Conservation (phyloP, 2,888 invertebrate species). For the Bruchidius siliquastri region DNA sequence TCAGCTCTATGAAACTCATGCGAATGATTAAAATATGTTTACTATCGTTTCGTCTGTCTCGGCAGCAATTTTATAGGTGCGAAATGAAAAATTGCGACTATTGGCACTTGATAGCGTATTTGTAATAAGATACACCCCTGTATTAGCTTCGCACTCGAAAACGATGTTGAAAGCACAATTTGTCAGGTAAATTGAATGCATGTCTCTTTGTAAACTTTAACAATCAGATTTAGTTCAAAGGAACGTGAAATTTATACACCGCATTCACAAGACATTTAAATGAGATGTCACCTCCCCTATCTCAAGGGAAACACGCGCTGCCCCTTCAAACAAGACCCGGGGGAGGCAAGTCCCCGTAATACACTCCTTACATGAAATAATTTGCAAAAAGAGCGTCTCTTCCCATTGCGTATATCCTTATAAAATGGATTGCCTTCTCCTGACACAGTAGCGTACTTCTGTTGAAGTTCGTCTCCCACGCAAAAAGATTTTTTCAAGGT, state of each 20-base stretch:
- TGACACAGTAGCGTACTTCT: not conserved
- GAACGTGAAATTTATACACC: not conserved
- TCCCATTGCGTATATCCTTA: not conserved
- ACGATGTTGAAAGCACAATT: not conserved
- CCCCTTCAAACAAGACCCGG: not conserved
- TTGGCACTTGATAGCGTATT: too few relatives aligned
- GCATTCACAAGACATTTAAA: not conserved
- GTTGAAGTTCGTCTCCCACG: too few relatives aligned
- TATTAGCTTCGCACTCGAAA: not conserved
- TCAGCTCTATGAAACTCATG: too few relatives aligned
- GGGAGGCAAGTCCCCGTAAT: not conserved
- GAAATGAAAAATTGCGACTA: too few relatives aligned
- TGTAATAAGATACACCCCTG: not conserved
- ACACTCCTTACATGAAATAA: not conserved
- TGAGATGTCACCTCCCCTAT: not conserved
- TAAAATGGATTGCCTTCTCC: not conserved
- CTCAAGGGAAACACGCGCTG: not conserved
- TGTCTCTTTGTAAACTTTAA: not conserved
- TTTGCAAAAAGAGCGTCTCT: not conserved
- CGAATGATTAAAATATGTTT: too few relatives aligned
- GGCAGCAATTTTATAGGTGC: too few relatives aligned
- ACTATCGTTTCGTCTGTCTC: too few relatives aligned
- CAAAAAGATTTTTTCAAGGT: too few relatives aligned
- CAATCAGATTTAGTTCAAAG: not conserved
- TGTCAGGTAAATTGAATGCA: not conserved